These are phyloP conservation scores for Nasalis larvatus DNA, from an alignment of 2,113 vertebrate genomes.

Conservation along the genomic window DNA sequence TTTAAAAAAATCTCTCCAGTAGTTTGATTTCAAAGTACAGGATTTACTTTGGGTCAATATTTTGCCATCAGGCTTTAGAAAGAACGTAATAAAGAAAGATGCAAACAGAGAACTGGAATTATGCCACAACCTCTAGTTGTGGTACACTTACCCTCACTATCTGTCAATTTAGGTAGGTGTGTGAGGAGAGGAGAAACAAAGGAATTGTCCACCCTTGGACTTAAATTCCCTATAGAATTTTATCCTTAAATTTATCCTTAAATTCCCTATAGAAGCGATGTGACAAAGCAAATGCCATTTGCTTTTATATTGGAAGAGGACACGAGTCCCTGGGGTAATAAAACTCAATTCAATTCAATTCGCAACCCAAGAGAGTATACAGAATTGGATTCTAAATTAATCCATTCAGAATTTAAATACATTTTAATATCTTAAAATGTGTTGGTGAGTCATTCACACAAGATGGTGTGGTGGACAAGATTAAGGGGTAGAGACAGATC, in stretches of 20 bases:
- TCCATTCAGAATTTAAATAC: conserved; percentile 64
- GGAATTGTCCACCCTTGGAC: background rate
- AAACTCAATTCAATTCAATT: conserved; percentile 64
- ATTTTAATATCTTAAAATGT: conserved; percentile 50
- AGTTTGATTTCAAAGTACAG: background rate
- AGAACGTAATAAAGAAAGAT: conserved; percentile 3
- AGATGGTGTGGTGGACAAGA: background rate
- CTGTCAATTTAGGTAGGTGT: background rate
- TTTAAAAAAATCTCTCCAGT: background rate
- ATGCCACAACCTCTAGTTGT: background rate
- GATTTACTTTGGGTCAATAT: background rate
- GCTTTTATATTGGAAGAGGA: conserved; percentile 41
- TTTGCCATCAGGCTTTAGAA: background rate
- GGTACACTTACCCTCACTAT: background rate
- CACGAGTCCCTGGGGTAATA: conserved; percentile 51
- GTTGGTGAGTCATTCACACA: conserved; percentile 2
- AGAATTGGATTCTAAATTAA: conserved; percentile 52
- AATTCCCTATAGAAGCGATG: conserved; percentile 35
- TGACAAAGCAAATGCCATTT: conserved; percentile 47
- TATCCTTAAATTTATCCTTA: conserved; percentile 51
- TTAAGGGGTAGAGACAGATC: background rate
- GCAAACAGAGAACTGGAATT: background rate
- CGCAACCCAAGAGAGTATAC: conserved; percentile 22
- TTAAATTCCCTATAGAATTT: conserved; percentile 41
- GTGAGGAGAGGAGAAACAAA: background rate